phyloP scores from a whole-genome alignment of 2,888 invertebrate species.

The Drosophila cognata region DNA sequence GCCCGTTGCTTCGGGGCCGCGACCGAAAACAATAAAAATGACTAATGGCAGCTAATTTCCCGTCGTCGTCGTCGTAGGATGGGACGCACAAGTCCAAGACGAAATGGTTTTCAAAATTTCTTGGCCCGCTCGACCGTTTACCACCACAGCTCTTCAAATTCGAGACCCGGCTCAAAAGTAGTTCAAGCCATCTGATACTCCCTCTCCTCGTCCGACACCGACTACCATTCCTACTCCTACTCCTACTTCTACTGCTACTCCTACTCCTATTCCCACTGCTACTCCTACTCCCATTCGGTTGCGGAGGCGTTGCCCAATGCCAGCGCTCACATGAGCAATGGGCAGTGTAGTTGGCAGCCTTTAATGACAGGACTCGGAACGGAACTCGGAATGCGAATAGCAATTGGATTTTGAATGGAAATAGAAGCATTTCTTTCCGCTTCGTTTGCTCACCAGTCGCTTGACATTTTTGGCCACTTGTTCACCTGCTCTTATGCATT shows the following conservation, averaged over 20 bases:
- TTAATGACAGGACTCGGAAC: constrained; percentile 30
- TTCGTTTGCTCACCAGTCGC: constrained; percentile 19
- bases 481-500: constrained; percentile 26
- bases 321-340: constrained; percentile 42
- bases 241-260: not conserved
- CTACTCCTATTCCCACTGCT: not conserved
- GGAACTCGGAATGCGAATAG: constrained; percentile 13
- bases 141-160: constrained; percentile 16
- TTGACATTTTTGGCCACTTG: constrained; percentile 8
- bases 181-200: not conserved
- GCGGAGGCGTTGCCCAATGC: constrained; percentile 52
- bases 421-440: constrained; percentile 9
- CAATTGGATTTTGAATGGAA: constrained; percentile 15
- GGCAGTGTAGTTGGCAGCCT: constrained; percentile 31
- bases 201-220: not conserved
- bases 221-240: not conserved
- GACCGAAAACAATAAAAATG: constrained; percentile 81
- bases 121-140: constrained; percentile 40
- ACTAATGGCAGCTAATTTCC: constrained; percentile 82
- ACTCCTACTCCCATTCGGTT: not conserved
- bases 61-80: constrained; percentile 52
- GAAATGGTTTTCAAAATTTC: constrained; percentile 48
- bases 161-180: constrained; percentile 50
- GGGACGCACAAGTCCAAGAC: constrained; percentile 39
- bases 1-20: constrained; percentile 55